Evolutionary conservation across 2,113 vertebrate genomes (phyloP).

Genomic region (Aepyceros melampus): DNA sequence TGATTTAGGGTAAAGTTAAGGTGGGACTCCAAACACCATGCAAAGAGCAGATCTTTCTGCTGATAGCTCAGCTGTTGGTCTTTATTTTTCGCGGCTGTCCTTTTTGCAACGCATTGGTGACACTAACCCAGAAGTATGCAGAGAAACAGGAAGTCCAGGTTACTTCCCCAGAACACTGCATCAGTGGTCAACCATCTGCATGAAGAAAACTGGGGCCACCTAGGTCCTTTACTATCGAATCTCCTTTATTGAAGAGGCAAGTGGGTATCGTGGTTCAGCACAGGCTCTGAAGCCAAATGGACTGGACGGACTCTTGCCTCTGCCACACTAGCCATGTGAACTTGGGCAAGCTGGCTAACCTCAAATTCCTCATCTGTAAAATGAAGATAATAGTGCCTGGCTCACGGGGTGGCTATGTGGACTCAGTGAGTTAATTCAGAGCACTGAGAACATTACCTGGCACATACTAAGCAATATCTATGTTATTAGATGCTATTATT

Average conservation of each 20-base stretch:
- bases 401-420: not conserved
- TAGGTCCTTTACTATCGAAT: not conserved
- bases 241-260: not conserved
- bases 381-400: not conserved
- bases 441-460: not conserved
- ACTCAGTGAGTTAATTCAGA: not conserved
- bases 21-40: not conserved
- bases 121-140: not conserved
- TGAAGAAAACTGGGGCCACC: not conserved
- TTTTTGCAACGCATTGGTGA: not conserved
- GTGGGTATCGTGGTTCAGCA: not conserved
- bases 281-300: not conserved
- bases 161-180: not conserved
- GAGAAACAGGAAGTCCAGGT: not conserved
- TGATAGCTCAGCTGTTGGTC: not conserved
- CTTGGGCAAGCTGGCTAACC: not conserved
- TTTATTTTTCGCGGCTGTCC: not conserved
- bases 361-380: slow-evolving; percentile 5
- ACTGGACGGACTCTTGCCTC: not conserved
- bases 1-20: not conserved
- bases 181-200: not conserved
- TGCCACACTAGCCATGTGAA: not conserved
- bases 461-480: not conserved
- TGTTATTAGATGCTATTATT: not conserved
- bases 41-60: not conserved